phyloP scores from a whole-genome alignment of 2,888 invertebrate species.

The Melieria omissa region DNA sequence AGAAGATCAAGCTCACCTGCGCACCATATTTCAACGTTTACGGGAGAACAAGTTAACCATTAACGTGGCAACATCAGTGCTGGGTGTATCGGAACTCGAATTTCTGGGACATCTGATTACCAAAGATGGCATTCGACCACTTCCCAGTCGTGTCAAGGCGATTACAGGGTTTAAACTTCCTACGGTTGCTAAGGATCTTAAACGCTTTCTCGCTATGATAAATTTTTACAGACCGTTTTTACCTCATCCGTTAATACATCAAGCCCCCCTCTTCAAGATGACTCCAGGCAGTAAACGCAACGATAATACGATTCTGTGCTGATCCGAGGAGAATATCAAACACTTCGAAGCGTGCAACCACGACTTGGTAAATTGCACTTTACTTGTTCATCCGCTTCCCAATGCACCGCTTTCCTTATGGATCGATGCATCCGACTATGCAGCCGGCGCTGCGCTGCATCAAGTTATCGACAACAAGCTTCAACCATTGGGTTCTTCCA shows the following conservation, averaged over 20 bases:
- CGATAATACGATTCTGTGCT: not conserved
- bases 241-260: slow-evolving; percentile 20
- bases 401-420: slow-evolving; percentile 21
- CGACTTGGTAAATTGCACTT: not conserved
- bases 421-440: slow-evolving; percentile 55
- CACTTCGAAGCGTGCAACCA: slow-evolving; percentile 10
- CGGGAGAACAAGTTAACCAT: slow-evolving; percentile 26
- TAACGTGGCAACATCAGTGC: slow-evolving; percentile 26
- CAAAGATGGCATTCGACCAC: slow-evolving; percentile 6
- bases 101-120: slow-evolving; percentile 11
- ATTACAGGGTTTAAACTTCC: not conserved
- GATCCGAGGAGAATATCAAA: slow-evolving; percentile 45
- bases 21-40: slow-evolving; percentile 21
- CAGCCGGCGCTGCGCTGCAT: slow-evolving; percentile 31
- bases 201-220: slow-evolving; percentile 29
- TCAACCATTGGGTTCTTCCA: slow-evolving; percentile 6
- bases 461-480: not conserved
- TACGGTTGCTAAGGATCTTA: slow-evolving; percentile 35
- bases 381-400: slow-evolving; percentile 5
- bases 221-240: slow-evolving; percentile 37
- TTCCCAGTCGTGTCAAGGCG: slow-evolving; percentile 1
- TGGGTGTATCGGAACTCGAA: slow-evolving; percentile 45
- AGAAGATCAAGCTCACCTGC: slow-evolving; percentile 29
- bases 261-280: slow-evolving; percentile 25
- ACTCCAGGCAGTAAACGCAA: slow-evolving; percentile 3